phyloP scores from a whole-genome alignment of 1,140 invertebrate genomes.

The Zaprionus africanus region DNA sequence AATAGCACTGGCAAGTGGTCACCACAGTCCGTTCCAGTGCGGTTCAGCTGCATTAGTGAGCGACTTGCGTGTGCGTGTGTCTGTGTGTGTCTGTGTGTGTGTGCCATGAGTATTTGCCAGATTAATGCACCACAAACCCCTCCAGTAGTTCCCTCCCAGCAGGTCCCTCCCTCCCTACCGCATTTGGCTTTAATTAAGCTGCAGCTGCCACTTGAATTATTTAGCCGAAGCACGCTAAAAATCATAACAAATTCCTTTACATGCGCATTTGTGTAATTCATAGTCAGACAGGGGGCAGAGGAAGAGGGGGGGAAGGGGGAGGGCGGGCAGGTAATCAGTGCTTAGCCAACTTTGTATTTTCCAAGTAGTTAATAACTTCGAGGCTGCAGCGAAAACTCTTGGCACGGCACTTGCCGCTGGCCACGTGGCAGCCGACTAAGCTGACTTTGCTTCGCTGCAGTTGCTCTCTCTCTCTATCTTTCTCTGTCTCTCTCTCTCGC shows the following conservation, averaged over 20 bases:
- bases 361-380: slow-evolving; percentile 68
- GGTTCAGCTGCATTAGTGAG: slow-evolving; percentile 69
- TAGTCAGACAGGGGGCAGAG: slow-evolving; percentile 31
- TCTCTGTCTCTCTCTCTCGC: not conserved
- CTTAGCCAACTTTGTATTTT: slow-evolving; percentile 62
- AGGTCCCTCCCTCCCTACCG: not conserved
- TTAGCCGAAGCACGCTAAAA: slow-evolving; percentile 60
- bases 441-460: not conserved
- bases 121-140: slow-evolving; percentile 2
- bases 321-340: slow-evolving; percentile 45
- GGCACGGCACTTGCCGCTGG: slow-evolving; percentile 32
- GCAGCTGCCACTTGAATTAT: slow-evolving; percentile 57
- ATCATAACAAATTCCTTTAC: slow-evolving; percentile 57
- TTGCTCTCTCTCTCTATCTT: too few species aligned
- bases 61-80: slow-evolving; percentile 48
- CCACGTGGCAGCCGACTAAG: slow-evolving; percentile 9
- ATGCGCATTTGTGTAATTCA: slow-evolving; percentile 55
- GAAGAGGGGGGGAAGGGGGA: not conserved
- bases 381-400: not conserved
- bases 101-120: slow-evolving; percentile 23
- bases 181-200: slow-evolving; percentile 67
- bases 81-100: slow-evolving; percentile 23
- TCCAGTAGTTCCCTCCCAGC: not conserved
- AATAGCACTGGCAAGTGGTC: not conserved
- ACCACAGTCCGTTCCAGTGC: slow-evolving; percentile 51